Evolutionary conservation across 1,140 invertebrate species (phyloP), one percentile per base, ranked within the genome.

Genomic region (Armadillidium nasatum): DNA sequence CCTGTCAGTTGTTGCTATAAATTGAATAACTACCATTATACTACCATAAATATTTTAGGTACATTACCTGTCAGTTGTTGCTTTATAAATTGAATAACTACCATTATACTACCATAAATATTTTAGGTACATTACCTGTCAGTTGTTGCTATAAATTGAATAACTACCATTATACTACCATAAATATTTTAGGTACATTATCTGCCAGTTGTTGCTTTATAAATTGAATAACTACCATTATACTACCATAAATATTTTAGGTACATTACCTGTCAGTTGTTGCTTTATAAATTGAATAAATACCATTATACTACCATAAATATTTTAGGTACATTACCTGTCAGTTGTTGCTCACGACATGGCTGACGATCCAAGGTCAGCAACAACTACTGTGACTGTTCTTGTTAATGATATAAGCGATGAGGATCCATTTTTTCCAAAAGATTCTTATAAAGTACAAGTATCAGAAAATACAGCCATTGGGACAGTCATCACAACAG

Each of bases 331-430:
- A 10, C 82, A 84, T 74, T 80, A 84, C 75, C 69, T 87, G 10
- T 91, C 93, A 43, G 92, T 97, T 0, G 94, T 92, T 4, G 95
- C 94, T 3, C 92, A 90, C 83, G 95, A 97, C 84, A 91, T 91
- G 43, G 94, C 93, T 6, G 88, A 90, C 0, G 93, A 96, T 86
- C 89, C 91, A n/a, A 87, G 92, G 22, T 87, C 95, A 71, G 92
- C 93, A 0, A 95, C 93, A 0, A 93, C 94, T 0, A 93, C 91
- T 6, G 93, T 96, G 0, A 92, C 91, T 0, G 90, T 98, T 0
- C 85, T 88, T 77, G 88, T 90, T n/a, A 84, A 89, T 33, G 95
- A 98, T 84, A 85, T 91, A 0, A 90, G 93, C 43, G 94, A 96
- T 84, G 94, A 96, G 84, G 85, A 91, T 23, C 95, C 95, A 0